These are phyloP conservation scores for Diarsia brunnea DNA, from an alignment of 2,888 invertebrate species.

Conservation along the genomic window DNA sequence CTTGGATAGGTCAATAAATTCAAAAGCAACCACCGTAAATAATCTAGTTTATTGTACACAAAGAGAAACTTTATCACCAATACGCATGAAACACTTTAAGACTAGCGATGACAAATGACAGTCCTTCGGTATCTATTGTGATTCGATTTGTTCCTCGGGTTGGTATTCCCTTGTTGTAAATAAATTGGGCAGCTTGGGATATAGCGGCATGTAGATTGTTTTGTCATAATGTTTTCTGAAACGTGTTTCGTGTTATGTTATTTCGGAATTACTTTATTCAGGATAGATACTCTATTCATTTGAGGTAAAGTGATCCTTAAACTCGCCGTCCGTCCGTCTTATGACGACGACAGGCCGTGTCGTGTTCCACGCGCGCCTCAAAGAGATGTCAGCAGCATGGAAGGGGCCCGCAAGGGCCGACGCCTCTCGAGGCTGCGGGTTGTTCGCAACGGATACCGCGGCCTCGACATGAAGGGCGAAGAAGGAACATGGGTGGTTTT, in stretches of 20 bases:
- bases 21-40: neutral
- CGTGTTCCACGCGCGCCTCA: too few species aligned
- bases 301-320: neutral
- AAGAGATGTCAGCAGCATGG: too few species aligned
- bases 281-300: neutral
- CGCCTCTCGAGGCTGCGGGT: too few species aligned
- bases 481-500: too few species aligned
- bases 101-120: conserved; percentile 17
- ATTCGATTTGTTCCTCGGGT: neutral
- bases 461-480: too few species aligned
- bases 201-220: neutral
- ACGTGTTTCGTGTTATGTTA: neutral
- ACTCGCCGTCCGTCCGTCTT: too few species aligned
- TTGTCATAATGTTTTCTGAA: neutral
- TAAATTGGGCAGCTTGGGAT: neutral
- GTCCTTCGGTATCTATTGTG: neutral
- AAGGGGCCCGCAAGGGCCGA: too few species aligned
- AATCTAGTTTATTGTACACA: neutral
- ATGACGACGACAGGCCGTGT: too few species aligned
- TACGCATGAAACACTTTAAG: conserved; percentile 2
- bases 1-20: neutral
- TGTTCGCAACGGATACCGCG: too few species aligned
- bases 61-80: conserved; percentile 5
- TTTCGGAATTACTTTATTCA: neutral
- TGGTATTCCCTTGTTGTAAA: neutral